A percentile compares a stretch with the other conserved stretches of the same genome.
Conservation (phyloP, 2,113 vertebrate genomes). For the Epinephelus fuscoguttatus region DNA sequence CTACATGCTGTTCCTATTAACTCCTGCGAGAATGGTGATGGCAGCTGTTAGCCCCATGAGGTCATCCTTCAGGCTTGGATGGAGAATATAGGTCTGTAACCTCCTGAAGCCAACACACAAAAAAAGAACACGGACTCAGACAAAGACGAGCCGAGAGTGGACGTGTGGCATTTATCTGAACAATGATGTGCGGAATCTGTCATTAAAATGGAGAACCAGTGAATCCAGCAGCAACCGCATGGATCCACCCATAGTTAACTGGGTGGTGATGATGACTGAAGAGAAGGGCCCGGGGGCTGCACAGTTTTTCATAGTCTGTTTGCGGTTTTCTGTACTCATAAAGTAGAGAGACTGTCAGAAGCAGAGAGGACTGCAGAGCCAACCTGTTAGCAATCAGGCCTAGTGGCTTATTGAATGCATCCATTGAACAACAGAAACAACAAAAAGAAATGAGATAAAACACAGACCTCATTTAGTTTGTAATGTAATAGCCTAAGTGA, state of each 20-base stretch:
- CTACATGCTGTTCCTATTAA: constrained; percentile 85
- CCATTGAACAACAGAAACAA: constrained; percentile 38
- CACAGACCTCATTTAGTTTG: constrained; percentile 16
- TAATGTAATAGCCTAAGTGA: constrained; percentile 4
- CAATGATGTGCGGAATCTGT: constrained; percentile 56
- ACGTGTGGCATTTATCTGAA: constrained; percentile 65
- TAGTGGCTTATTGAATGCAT: constrained; percentile 59
- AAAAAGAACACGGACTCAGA: constrained; percentile 35
- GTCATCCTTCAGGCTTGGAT: constrained; percentile 77
- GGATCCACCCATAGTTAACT: constrained; percentile 18
- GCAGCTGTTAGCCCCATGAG: constrained; percentile 80
- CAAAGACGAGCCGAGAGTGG: constrained; percentile 41
- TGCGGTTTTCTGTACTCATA: constrained; percentile 67
- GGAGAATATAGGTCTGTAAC: constrained; percentile 66
- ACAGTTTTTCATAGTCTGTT: constrained; percentile 61
- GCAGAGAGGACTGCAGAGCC: constrained; percentile 33
- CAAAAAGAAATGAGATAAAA: constrained; percentile 20
- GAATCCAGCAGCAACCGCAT: constrained; percentile 36
- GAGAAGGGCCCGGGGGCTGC: background rate
- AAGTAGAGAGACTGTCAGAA: constrained; percentile 43
- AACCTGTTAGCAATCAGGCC: constrained; percentile 71
- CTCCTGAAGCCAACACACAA: constrained; percentile 37
- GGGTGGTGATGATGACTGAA: constrained; percentile 27
- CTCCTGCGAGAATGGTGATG: constrained; percentile 72
- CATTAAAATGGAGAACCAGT: constrained; percentile 38